These are phyloP conservation scores for Eunapius fragilis DNA, from an alignment of 37 sponge, comb jelly and placozoan genomes.

Conservation along the genomic window DNA sequence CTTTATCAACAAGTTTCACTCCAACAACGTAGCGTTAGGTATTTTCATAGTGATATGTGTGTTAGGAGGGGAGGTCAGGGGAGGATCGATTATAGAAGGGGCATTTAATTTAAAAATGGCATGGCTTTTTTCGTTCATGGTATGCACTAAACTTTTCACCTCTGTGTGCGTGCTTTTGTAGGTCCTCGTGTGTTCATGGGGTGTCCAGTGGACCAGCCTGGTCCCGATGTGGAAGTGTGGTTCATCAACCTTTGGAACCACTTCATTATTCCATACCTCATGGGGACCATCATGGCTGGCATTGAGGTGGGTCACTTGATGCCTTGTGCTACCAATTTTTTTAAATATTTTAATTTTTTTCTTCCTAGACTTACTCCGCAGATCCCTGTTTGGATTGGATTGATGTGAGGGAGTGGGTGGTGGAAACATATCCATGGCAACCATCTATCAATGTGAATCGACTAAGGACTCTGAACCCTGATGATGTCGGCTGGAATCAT, in stretches of 20 bases:
- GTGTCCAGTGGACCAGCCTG: slow-evolving; percentile 51
- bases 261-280: slow-evolving; percentile 81
- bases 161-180: background rate
- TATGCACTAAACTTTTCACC: background rate
- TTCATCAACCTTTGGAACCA: slow-evolving; percentile 86
- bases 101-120: too few relatives aligned
- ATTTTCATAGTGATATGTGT: background rate
- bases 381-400: slow-evolving; percentile 73
- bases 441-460: slow-evolving; percentile 41
- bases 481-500: slow-evolving; percentile 80
- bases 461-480: slow-evolving; percentile 67
- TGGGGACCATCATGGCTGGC: slow-evolving; percentile 79
- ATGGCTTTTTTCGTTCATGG: too few relatives aligned
- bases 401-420: slow-evolving; percentile 77
- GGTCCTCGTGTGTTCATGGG: slow-evolving; percentile 77
- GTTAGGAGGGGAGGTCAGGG: too few relatives aligned
- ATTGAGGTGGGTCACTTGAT: slow-evolving; percentile 60
- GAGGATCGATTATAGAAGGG: too few relatives aligned
- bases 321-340: background rate
- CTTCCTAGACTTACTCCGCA: slow-evolving; percentile 57
- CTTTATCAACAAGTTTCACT: slow-evolving; percentile 78
- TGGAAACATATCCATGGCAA: slow-evolving; percentile 77
- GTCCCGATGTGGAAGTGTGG: slow-evolving; percentile 72
- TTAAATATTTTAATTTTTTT: background rate
- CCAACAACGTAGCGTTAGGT: slow-evolving; percentile 69